Base-by-base conservation (phyloP, 2,888 invertebrate species). In the Apeira syringaria region DNA sequence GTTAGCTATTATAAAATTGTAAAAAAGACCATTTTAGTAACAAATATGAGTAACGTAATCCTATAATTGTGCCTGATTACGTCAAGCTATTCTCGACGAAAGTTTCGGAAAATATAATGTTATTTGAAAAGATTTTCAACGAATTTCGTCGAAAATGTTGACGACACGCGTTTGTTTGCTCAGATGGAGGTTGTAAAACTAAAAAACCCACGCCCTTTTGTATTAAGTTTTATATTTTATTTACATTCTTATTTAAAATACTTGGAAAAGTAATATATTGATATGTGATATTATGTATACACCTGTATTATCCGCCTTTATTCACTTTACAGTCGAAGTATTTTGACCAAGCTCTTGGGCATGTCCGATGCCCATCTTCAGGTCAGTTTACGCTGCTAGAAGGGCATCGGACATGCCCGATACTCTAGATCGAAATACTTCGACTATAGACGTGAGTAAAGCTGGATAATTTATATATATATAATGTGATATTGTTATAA, bases 101-200 rank as follows among this genome's bases (percentile, higher is more conserved):
- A 51, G 42, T 56, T 59, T 53, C 37, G 33, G 28, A 34, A 12
- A 13, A 36, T 29, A 22, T 35, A 20, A 38, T 38, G 34, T 47
- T 39, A 38, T 37, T 36, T 48, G 37, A 39, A 32, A 31, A 34
- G 29, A 8, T 1, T 34, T 35, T 8, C 25, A 0, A 25, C n/a
- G n/a, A n/a, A n/a, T n/a, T n/a, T n/a, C 10, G 33, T 50, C 54
- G 53, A 57, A 53, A 67, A 64, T 50, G 65, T 64, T 43, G 61
- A 59, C 46, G 46, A 50, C 53, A 55, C 41, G 17, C 47, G 56
- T 76, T 80, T 67, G 56, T 80, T 85, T 85, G 83, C 86, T 86
- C 85, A 85, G 80, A 50, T 62, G 71, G 76, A 74, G 86, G 84
- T 86, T 85, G 86, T 86, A 76, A 69, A 65, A 59, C 47, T 50